Evolutionary conservation across 2,113 vertebrate species (phyloP).

Genomic region (Anarhynchus alexandrinus): DNA sequence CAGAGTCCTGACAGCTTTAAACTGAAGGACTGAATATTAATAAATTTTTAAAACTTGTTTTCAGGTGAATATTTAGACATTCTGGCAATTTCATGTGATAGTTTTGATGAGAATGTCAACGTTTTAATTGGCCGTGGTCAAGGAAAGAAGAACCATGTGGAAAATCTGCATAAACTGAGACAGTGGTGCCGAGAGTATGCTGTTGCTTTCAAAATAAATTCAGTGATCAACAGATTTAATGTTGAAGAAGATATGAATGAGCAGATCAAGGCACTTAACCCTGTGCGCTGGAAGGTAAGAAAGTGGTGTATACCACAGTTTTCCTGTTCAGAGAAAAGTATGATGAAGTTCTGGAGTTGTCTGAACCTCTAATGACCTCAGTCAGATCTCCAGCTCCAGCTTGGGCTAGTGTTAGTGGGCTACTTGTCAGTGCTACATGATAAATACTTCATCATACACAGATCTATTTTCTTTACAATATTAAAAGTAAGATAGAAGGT

Average conservation of each 20-base stretch:
- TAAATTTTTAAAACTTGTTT: not conserved
- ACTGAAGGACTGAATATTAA: not conserved
- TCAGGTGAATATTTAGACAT: slow-evolving; percentile 90
- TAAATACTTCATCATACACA: not conserved
- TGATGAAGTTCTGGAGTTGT: not conserved
- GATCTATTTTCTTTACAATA: not conserved
- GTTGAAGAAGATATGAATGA: slow-evolving; percentile 87
- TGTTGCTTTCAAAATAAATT: slow-evolving; percentile 96
- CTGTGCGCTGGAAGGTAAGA: slow-evolving; percentile 92
- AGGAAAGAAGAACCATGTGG: slow-evolving; percentile 86
- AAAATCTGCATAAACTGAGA: slow-evolving; percentile 82
- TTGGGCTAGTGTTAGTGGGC: not conserved
- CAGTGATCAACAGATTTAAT: slow-evolving; percentile 92
- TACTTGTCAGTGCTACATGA: not conserved
- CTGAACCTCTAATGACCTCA: not conserved
- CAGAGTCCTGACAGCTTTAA: not conserved
- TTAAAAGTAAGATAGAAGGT: not conserved
- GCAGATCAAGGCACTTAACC: slow-evolving; percentile 78
- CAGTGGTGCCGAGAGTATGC: slow-evolving; percentile 85
- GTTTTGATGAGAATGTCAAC: slow-evolving; percentile 89
- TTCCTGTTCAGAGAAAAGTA: not conserved
- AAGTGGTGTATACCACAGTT: not conserved
- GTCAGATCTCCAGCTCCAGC: not conserved
- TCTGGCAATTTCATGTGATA: slow-evolving; percentile 93
- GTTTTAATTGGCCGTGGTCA: slow-evolving; percentile 86